Evolutionary conservation across 2,888 invertebrate genomes (phyloP).

Genomic region (Oligia fasciuncula): DNA sequence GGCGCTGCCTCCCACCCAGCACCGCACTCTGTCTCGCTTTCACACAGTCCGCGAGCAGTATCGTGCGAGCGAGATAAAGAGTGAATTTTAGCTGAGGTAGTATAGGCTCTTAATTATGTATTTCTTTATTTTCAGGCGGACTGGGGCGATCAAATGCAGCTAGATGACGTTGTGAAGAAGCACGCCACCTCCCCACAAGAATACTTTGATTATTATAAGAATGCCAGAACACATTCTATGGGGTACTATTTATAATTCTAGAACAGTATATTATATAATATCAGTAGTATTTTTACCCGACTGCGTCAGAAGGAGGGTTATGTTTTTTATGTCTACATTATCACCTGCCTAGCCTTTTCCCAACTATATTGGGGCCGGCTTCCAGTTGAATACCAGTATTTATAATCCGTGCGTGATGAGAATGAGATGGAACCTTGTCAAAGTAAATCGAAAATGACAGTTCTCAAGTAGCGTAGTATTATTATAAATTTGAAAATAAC

Average conservation of each 20-base stretch:
- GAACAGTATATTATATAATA: neutral
- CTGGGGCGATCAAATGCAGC: slow-evolving; percentile 87
- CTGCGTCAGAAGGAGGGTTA: no score
- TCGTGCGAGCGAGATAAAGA: no score
- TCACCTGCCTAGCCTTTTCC: neutral
- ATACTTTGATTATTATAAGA: slow-evolving; percentile 86
- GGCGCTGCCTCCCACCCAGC: no score
- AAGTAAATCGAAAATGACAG: no score
- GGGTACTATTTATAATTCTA: slow-evolving; percentile 81
- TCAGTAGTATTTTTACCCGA: neutral
- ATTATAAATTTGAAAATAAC: no score
- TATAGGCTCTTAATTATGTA: no score
- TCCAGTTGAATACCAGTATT: neutral
- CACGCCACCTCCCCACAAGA: slow-evolving; percentile 80
- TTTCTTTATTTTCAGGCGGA: slow-evolving; percentile 78
- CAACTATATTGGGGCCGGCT: neutral
- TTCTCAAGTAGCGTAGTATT: no score
- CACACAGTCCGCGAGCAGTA: no score
- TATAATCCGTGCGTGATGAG: neutral
- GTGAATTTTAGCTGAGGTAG: no score
- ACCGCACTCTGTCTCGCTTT: no score
- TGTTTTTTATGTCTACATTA: neutral
- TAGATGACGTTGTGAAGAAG: slow-evolving; percentile 84
- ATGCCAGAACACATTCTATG: slow-evolving; percentile 84
- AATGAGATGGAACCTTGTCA: no score